Evolutionary conservation across 2,797 vertebrate genomes (phyloP), one percentile per base, ranked within the genome.

Genomic region (Jordanella pulchra): DNA sequence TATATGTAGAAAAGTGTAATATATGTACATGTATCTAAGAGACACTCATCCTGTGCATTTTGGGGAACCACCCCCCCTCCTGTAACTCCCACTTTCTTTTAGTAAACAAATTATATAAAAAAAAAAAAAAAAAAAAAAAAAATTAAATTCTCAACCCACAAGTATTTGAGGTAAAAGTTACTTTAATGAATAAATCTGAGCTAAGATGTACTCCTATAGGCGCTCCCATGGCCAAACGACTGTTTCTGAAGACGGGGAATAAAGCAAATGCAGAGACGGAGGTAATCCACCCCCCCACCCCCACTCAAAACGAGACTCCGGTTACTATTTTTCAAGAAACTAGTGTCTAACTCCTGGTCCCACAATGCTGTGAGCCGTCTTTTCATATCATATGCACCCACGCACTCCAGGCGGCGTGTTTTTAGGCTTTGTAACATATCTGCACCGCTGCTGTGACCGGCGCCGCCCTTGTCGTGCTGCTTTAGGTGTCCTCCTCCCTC

Each of bases 11-110:
- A 89, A 93, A 81, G 84, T 93, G 88, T 93, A 92, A 92, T 90
- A 92, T 91, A 93, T 93, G 89, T 94, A 93, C 88, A 92, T 94
- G 89, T 90, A 91, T 92, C 90, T 88, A 87, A 89, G 90, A 93
- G 91, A 92, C 87, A 87, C 78, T 87, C 89, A 91, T 91, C 88
- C 90, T 91, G 92, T 91, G 89, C 88, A 88, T 82, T 85, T 81
- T 79, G 81, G 75, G 87, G 82, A 80, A 75, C 65, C 65, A 53
- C 66, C 76, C 81, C 78, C 64, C 77, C 78, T 77, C 84, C 85
- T 75, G 83, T 82, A 78, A 81, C 65, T 64, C 66, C 68, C 21
- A 12, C 66, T 67, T 69, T 81, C 84, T 74, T 71, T 74, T 75
- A 84, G 75, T 45, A 73, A n/a, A n/a, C n/a, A n/a, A n/a, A n/a